Conservation (phyloP, 2,888 invertebrate genomes). For the Agonum fuliginosum region DNA sequence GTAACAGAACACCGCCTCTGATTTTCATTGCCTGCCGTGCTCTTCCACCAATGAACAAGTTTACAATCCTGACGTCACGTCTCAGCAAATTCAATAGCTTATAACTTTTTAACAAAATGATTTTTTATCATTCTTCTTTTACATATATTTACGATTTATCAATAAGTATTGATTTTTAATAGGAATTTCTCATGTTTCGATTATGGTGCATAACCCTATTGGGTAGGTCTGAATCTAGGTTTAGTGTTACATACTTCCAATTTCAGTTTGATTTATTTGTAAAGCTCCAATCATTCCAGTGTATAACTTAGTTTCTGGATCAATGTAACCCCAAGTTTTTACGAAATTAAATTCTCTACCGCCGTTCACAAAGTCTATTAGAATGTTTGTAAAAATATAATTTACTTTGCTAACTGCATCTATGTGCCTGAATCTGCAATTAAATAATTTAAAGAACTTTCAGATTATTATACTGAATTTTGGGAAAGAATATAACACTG, state of each 20-base stretch:
- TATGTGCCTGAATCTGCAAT: slow-evolving; percentile 66
- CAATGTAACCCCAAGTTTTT: slow-evolving; percentile 76
- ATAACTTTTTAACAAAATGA: not conserved
- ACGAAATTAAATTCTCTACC: slow-evolving; percentile 72
- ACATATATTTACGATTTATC: not conserved
- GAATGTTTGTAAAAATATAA: slow-evolving; percentile 75
- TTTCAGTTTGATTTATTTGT: slow-evolving; percentile 74
- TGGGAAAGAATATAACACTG: not conserved
- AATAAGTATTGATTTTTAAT: no score
- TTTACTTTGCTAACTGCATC: slow-evolving; percentile 78
- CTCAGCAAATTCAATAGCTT: no score
- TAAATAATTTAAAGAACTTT: no score
- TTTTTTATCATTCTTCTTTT: not conserved
- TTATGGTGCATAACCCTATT: not conserved
- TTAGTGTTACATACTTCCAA: slow-evolving; percentile 72
- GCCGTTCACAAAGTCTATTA: slow-evolving; percentile 75
- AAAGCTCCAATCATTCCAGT: slow-evolving; percentile 78
- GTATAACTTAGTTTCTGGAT: slow-evolving; percentile 72
- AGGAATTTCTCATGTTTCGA: no score
- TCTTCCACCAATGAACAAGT: no score
- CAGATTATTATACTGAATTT: not conserved
- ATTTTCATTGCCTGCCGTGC: no score
- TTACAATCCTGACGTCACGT: no score
- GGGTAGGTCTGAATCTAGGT: not conserved
- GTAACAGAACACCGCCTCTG: no score